Percentiles rank a stretch among this genome's conserved stretches.
phyloP scores from a whole-genome alignment of 2,797 vertebrate species.

The Falco rusticolus region DNA sequence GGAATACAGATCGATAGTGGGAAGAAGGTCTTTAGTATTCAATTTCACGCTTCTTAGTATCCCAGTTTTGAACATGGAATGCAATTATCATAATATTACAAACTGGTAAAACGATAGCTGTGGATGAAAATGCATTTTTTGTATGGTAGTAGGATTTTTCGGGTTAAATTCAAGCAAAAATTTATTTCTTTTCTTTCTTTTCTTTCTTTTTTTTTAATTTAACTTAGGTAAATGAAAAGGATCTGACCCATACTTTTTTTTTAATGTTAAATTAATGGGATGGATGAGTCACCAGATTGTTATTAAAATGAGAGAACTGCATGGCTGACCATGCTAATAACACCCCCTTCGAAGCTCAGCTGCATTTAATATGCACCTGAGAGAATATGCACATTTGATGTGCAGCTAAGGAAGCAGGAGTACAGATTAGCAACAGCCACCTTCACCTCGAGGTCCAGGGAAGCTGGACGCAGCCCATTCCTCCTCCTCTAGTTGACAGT shows the following conservation, averaged over 20 bases:
- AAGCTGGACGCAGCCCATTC: background rate
- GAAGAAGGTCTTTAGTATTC: background rate
- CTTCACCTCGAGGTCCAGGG: background rate
- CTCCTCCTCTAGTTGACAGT: background rate
- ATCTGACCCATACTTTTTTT: background rate
- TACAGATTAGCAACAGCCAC: background rate
- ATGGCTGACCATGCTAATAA: constrained; percentile 39
- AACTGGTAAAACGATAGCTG: background rate
- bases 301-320: constrained; percentile 45
- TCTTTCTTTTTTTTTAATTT: background rate
- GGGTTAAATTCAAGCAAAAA: background rate
- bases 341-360: background rate
- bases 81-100: background rate
- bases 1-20: background rate
- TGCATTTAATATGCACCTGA: background rate
- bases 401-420: background rate
- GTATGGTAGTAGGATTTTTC: background rate
- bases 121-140: background rate
- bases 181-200: background rate
- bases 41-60: background rate
- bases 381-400: background rate
- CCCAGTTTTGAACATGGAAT: constrained; percentile 26
- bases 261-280: constrained; percentile 27
- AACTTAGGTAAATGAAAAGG: background rate
- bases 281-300: constrained; percentile 43